These are phyloP conservation scores for Mechanitis messenoides DNA, from an alignment of 2,888 invertebrate genomes.

Conservation along the genomic window DNA sequence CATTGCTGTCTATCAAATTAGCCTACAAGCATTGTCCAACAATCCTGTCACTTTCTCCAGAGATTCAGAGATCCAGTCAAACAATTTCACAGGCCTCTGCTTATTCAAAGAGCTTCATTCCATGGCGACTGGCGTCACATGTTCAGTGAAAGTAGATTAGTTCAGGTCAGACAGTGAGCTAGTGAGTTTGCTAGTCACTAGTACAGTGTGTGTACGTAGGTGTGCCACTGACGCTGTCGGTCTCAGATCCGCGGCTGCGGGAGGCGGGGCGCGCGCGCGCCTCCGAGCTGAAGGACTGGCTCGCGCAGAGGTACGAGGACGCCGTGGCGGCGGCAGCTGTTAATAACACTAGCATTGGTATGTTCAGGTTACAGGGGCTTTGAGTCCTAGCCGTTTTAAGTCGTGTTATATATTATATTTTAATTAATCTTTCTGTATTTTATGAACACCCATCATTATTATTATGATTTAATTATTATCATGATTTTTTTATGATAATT, in stretches of 20 bases:
- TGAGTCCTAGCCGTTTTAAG: background rate
- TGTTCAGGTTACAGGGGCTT: conserved; percentile 25
- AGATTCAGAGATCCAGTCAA: too few species aligned
- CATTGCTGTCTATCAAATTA: too few species aligned
- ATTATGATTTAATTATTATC: too few species aligned
- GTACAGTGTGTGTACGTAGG: conserved; percentile 37
- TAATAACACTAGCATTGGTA: conserved; percentile 47
- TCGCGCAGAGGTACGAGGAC: conserved; percentile 88
- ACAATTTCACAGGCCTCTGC: too few species aligned
- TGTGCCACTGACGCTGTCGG: conserved; percentile 61
- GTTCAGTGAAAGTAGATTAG: background rate
- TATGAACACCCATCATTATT: too few species aligned
- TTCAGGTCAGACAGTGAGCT: background rate
- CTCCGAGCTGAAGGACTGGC: conserved; percentile 85
- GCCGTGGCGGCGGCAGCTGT: conserved; percentile 86
- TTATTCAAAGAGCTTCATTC: too few species aligned
- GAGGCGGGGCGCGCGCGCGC: conserved; percentile 83
- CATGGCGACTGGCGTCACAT: too few species aligned
- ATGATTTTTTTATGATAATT: too few species aligned
- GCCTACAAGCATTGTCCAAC: too few species aligned
- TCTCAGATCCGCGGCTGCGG: conserved; percentile 87
- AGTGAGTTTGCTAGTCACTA: conserved; percentile 8
- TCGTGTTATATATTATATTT: background rate
- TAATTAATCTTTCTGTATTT: background rate
- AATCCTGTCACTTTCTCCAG: too few species aligned